These are phyloP conservation scores for Danio jaintianensis DNA, from an alignment of 2,797 vertebrate species.

Conservation along the genomic window DNA sequence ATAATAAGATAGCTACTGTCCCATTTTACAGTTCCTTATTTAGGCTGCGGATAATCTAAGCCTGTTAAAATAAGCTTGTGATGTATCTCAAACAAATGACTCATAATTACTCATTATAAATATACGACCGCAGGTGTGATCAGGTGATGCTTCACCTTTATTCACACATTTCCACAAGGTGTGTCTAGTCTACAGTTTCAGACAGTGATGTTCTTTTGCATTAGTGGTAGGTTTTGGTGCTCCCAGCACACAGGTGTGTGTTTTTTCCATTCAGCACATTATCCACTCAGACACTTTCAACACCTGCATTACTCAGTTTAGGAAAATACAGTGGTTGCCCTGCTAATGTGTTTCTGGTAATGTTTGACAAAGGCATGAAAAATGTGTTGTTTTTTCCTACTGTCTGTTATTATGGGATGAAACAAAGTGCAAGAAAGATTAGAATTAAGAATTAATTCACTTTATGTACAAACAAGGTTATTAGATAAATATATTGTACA, in stretches of 20 bases:
- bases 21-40: slow-evolving; percentile 4
- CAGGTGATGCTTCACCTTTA: slow-evolving; percentile 2
- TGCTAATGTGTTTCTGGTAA: not conserved
- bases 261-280: slow-evolving; percentile 11
- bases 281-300: not conserved
- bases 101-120: slow-evolving; percentile 25
- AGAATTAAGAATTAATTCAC: too few relatives aligned
- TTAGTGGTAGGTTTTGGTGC: not conserved
- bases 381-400: not conserved
- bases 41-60: not conserved
- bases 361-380: slow-evolving; percentile 8
- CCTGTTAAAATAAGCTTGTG: not conserved
- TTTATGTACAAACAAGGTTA: too few relatives aligned
- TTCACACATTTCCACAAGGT: slow-evolving; percentile 13
- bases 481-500: too few relatives aligned
- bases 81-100: not conserved
- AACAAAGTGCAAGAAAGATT: not conserved
- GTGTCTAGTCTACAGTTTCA: slow-evolving; percentile 21
- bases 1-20: slow-evolving; percentile 38
- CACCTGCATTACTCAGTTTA: slow-evolving; percentile 23
- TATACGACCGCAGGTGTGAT: not conserved
- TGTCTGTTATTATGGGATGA: not conserved
- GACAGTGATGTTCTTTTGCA: not conserved
- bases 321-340: slow-evolving; percentile 24
- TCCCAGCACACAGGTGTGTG: not conserved